Evolutionary conservation across 2,113 vertebrate genomes (phyloP).

Genomic region (Lichenostomus cassidix): DNA sequence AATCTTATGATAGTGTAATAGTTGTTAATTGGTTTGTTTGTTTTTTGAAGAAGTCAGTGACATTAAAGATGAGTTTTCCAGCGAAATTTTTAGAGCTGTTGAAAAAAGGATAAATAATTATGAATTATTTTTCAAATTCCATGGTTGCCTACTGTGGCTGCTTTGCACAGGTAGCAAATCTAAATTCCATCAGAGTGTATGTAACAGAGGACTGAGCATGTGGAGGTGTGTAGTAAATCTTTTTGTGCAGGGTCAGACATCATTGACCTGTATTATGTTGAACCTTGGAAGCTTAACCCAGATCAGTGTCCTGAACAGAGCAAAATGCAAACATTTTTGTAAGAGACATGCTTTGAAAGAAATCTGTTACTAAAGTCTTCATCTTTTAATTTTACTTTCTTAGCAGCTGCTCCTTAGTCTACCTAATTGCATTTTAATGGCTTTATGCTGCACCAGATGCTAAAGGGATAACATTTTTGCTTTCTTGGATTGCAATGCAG

Average conservation of each 20-base stretch:
- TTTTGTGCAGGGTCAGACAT: background rate
- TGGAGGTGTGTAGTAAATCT: background rate
- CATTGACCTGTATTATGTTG: background rate
- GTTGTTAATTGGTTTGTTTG: background rate
- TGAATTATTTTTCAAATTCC: background rate
- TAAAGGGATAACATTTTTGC: conserved; percentile 38
- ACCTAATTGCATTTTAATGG: conserved; percentile 72
- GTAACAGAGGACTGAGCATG: background rate
- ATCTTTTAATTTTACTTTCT: conserved; percentile 65
- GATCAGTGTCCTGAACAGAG: background rate
- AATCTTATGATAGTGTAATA: background rate
- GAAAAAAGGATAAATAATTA: background rate
- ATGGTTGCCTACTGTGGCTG: background rate
- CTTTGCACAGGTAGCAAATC: background rate
- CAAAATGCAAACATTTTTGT: background rate
- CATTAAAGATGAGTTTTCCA: background rate
- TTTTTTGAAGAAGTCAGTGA: background rate
- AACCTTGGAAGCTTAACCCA: background rate
- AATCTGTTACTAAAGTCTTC: conserved; percentile 36
- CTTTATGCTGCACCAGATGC: conserved; percentile 67
- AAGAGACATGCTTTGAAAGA: conserved; percentile 41
- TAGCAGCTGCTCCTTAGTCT: conserved; percentile 68
- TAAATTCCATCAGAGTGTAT: background rate
- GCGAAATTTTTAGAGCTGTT: background rate
- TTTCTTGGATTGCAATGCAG: conserved; percentile 10